Conservation (phyloP, 2,888 invertebrate species). For the Caenorhabditis angaria region DNA sequence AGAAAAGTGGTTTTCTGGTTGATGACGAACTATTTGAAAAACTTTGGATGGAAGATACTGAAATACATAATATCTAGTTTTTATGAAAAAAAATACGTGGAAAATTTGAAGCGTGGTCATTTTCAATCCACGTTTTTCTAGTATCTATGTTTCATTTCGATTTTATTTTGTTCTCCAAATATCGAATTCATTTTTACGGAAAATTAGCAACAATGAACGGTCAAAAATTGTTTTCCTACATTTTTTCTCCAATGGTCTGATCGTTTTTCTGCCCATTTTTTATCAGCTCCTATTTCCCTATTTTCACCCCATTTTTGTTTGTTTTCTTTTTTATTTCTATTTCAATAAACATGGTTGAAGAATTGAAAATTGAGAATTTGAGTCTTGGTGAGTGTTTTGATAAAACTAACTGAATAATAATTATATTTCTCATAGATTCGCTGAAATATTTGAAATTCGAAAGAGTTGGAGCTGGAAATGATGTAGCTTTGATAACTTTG, state of each 20-base stretch:
- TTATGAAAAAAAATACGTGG: no score
- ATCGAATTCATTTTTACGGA: no score
- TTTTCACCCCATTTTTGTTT: constrained; percentile 1
- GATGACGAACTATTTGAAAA: not conserved
- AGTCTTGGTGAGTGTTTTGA: not conserved
- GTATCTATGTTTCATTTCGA: no score
- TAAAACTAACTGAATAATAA: not conserved
- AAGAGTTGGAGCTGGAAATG: constrained; percentile 77
- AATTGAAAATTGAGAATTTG: not conserved
- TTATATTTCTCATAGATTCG: not conserved
- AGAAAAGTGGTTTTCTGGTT: not conserved
- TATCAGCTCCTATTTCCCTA: not conserved
- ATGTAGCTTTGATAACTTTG: constrained; percentile 89
- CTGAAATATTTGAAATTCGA: not conserved
- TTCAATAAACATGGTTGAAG: not conserved
- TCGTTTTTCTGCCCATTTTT: not conserved
- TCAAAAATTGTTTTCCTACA: not conserved
- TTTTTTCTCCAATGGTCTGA: not conserved
- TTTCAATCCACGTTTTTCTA: no score
- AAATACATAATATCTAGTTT: not conserved
- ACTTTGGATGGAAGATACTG: not conserved
- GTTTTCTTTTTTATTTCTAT: not conserved
- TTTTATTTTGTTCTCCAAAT: not conserved
- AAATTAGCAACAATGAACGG: not conserved
- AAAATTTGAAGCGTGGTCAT: no score